Conservation (phyloP, 2,113 vertebrate genomes). For the Nestor notabilis region DNA sequence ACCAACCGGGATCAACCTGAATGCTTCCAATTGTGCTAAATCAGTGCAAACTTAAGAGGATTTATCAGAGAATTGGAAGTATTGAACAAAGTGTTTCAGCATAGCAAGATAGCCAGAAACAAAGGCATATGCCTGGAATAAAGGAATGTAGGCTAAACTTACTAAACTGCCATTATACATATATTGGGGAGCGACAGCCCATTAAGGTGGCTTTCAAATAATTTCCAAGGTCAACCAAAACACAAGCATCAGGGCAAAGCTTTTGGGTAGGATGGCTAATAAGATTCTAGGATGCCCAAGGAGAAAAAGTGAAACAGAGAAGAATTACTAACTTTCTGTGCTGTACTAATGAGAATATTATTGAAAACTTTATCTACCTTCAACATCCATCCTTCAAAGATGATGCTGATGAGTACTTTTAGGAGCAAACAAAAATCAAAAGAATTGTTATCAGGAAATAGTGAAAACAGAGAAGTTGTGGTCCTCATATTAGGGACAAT, state of each 20-base stretch:
- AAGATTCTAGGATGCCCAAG: neutral
- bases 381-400: neutral
- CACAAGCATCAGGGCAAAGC: neutral
- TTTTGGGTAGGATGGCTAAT: neutral
- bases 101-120: accelerated
- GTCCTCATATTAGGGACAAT: neutral
- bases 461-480: neutral
- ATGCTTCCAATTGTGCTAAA: neutral
- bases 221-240: neutral
- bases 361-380: neutral
- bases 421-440: neutral
- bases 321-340: neutral
- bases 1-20: neutral
- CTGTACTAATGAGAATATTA: neutral
- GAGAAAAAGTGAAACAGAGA: neutral
- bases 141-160: neutral
- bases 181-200: neutral
- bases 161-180: neutral
- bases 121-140: neutral
- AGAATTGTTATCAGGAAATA: neutral
- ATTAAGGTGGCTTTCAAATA: neutral
- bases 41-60: neutral
- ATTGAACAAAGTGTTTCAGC: neutral
- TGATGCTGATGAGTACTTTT: neutral
- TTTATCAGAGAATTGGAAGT: neutral